phyloP scores from a whole-genome alignment of 1,140 invertebrate species.

The Monomorium pharaonis region DNA sequence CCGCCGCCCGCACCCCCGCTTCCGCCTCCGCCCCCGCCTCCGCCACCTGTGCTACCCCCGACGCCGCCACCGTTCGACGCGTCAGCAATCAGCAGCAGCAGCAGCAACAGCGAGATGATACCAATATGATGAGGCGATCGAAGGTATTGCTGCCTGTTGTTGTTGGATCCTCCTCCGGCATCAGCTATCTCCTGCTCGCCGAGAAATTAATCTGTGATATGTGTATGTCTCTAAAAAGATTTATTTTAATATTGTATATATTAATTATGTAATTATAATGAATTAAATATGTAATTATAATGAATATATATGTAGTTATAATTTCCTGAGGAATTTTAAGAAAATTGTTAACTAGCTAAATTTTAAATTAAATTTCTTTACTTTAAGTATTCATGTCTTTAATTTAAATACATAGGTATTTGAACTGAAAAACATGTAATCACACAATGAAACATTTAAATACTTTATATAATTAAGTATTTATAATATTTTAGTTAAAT shows the following conservation, averaged over 20 bases:
- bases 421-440: too few relatives aligned
- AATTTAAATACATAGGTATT: too few relatives aligned
- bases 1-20: conserved; percentile 41
- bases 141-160: conserved; percentile 32
- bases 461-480: too few relatives aligned
- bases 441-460: too few relatives aligned
- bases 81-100: conserved; percentile 41
- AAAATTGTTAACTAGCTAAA: too few relatives aligned
- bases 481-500: too few relatives aligned
- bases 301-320: too few relatives aligned
- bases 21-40: background rate
- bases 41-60: background rate
- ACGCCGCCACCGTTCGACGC: conserved; percentile 21
- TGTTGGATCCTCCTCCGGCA: conserved; percentile 74
- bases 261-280: too few relatives aligned
- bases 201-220: background rate
- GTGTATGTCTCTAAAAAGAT: background rate
- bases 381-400: too few relatives aligned
- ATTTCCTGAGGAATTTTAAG: too few relatives aligned
- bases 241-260: background rate
- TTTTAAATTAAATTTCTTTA: too few relatives aligned
- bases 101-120: conserved; percentile 24
- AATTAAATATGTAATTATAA: too few relatives aligned
- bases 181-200: conserved; percentile 80
- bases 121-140: conserved; percentile 27